Evolutionary conservation across 2,113 vertebrate genomes (phyloP).

Genomic region (Ranitomeya imitator): DNA sequence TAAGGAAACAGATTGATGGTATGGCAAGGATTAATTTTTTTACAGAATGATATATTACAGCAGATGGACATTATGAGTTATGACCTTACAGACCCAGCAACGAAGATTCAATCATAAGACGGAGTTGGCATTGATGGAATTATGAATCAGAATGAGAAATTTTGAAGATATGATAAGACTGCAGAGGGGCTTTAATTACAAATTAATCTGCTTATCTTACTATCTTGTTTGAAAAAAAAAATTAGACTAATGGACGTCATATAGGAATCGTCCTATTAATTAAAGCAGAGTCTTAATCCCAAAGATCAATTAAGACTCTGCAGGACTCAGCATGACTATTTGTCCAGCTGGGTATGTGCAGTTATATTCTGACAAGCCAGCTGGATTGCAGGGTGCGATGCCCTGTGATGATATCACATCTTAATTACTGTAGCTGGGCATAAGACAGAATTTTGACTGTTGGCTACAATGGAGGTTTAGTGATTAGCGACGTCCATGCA

Average conservation of each 20-base stretch:
- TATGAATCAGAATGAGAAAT: neutral
- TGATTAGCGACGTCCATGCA: no score
- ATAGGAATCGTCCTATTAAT: neutral
- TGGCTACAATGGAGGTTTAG: no score
- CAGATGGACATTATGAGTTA: slow-evolving; percentile 56
- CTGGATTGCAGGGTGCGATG: no score
- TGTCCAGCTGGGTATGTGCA: no score
- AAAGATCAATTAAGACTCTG: neutral
- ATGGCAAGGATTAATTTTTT: slow-evolving; percentile 50
- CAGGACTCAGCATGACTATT: no score
- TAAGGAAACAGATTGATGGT: slow-evolving; percentile 52
- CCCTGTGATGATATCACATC: no score
- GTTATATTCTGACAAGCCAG: no score
- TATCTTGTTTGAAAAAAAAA: slow-evolving; percentile 50
- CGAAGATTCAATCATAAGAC: slow-evolving; percentile 36
- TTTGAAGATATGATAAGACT: neutral
- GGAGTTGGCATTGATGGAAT: neutral
- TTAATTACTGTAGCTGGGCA: no score
- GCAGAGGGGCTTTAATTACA: neutral
- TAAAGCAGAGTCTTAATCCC: neutral
- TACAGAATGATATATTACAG: slow-evolving; percentile 50
- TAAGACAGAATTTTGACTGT: no score
- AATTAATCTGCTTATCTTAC: slow-evolving; percentile 60
- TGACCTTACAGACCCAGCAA: slow-evolving; percentile 26
- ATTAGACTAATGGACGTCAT: neutral